Percentiles rank a stretch among this genome's conserved stretches.
Evolutionary conservation across 1,140 invertebrate genomes (phyloP).

Genomic region (Zaprionus inermis): DNA sequence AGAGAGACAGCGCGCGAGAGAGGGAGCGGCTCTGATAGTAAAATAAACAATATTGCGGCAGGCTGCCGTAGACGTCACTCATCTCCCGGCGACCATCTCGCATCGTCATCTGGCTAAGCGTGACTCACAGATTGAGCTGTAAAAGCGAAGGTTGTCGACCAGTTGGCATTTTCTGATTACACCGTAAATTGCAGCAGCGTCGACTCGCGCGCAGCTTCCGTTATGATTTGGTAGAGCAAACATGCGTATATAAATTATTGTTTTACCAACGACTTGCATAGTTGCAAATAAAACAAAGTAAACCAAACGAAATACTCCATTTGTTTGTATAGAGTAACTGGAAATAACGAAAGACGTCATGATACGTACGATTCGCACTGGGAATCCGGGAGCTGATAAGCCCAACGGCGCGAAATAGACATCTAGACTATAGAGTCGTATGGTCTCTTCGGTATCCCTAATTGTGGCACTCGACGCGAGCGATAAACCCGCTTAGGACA

Average conservation of each 20-base stretch:
- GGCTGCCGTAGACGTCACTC: slow-evolving; percentile 7
- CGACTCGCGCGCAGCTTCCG: slow-evolving; percentile 9
- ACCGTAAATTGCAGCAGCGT: background rate
- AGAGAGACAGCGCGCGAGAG: background rate
- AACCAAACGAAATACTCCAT: slow-evolving; percentile 4
- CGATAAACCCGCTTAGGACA: slow-evolving; percentile 1
- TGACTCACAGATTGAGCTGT: slow-evolving; percentile 48
- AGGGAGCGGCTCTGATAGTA: background rate
- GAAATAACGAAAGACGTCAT: slow-evolving; percentile 56
- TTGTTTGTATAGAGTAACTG: background rate
- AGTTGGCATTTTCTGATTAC: slow-evolving; percentile 49
- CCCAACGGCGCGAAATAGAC: background rate
- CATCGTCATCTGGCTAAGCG: slow-evolving; percentile 13
- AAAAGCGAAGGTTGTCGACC: slow-evolving; percentile 11
- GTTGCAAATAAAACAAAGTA: slow-evolving; percentile 52
- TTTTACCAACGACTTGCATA: background rate
- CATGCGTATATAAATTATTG: background rate
- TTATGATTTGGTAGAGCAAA: slow-evolving; percentile 5
- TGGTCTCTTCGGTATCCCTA: background rate
- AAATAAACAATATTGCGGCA: slow-evolving; percentile 17
- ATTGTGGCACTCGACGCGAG: background rate
- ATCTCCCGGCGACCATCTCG: background rate
- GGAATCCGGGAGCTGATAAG: slow-evolving; percentile 46
- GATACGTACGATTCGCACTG: background rate
- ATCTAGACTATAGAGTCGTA: background rate